Conservation (phyloP, 2,888 invertebrate species). For the Lycia hirtaria region DNA sequence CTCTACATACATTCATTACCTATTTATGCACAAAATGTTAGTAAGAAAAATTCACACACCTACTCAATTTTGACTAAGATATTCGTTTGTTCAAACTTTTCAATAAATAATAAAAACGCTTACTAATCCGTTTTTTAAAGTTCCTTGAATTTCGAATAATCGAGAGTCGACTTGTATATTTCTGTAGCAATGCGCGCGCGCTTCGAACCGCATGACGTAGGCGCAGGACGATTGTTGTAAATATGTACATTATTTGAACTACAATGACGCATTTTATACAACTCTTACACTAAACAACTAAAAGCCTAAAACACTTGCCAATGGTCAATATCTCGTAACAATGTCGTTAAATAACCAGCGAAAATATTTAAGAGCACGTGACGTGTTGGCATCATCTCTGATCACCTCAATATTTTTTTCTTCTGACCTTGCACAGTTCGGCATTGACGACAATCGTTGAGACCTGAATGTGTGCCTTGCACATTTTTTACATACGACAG, state of each 20-base stretch:
- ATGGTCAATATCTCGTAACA: slow-evolving; percentile 7
- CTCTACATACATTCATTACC: too few relatives aligned
- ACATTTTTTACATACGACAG: too few relatives aligned
- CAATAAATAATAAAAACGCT: too few relatives aligned
- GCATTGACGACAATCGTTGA: too few relatives aligned
- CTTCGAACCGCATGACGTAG: slow-evolving; percentile 21
- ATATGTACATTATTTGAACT: slow-evolving; percentile 22
- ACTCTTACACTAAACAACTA: slow-evolving; percentile 9
- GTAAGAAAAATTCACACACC: too few relatives aligned
- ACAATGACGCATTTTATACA: slow-evolving; percentile 24
- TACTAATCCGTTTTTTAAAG: too few relatives aligned
- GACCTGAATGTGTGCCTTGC: too few relatives aligned
- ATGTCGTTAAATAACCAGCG: slow-evolving; percentile 15
- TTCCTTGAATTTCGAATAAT: too few relatives aligned
- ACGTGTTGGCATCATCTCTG: slow-evolving; percentile 17
- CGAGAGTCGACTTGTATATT: too few relatives aligned
- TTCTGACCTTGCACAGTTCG: slow-evolving; percentile 26
- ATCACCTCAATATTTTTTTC: slow-evolving; percentile 19
- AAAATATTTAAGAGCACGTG: slow-evolving; percentile 6
- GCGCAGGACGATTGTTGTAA: slow-evolving; percentile 2
- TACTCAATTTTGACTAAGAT: too few relatives aligned
- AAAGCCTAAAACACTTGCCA: slow-evolving; percentile 13
- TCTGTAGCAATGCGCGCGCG: neutral
- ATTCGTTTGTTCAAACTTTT: too few relatives aligned
- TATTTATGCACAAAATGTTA: too few relatives aligned